These are phyloP conservation scores for Nemopilema nomurai DNA, from an alignment of 30 jellyfish, hydroid and myxozoan genomes.

Conservation along the genomic window DNA sequence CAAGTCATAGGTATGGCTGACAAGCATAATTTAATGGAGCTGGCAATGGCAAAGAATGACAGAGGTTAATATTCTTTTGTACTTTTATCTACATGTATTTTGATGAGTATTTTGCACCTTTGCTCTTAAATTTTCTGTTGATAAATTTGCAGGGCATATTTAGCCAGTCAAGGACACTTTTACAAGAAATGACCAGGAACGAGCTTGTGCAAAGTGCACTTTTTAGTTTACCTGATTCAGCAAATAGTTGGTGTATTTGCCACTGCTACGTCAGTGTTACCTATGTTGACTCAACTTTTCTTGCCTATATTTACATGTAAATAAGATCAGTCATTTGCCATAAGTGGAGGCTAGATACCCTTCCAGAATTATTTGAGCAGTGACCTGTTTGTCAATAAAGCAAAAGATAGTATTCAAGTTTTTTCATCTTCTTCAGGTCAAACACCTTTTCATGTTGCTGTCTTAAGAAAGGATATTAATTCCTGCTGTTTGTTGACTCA, in stretches of 20 bases:
- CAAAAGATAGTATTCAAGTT: not conserved
- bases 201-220: no score
- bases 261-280: no score
- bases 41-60: not conserved
- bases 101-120: no score
- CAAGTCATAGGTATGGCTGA: not conserved
- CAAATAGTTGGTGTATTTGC: no score
- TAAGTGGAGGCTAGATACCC: not conserved
- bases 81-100: not conserved
- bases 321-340: no score
- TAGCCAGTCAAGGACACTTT: no score
- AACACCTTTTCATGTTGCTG: conserved; percentile 13
- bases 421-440: not conserved
- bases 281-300: no score
- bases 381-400: not conserved
- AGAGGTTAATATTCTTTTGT: not conserved
- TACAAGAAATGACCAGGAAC: no score
- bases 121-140: no score
- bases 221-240: no score
- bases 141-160: not conserved
- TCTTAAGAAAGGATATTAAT: not conserved
- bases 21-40: not conserved
- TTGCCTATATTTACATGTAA: no score
- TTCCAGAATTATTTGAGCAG: not conserved
- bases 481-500: not conserved